A percentile compares a stretch with the other conserved stretches of the same genome.
These are phyloP conservation scores for Eleginops maclovinus DNA, from an alignment of 2,113 vertebrate genomes.

Conservation along the genomic window DNA sequence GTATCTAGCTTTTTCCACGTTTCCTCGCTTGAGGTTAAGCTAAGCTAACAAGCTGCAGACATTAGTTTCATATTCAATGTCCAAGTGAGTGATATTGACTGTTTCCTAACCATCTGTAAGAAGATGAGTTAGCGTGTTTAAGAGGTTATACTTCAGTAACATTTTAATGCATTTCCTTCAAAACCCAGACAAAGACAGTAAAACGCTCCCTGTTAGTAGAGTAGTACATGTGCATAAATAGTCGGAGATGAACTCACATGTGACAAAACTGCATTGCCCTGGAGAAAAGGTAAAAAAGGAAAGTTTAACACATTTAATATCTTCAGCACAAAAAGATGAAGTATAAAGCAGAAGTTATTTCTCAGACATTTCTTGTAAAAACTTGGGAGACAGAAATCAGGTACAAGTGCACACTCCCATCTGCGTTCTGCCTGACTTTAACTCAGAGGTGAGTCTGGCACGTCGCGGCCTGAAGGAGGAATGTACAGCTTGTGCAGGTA, in stretches of 20 bases:
- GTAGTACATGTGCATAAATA: slow-evolving; percentile 9
- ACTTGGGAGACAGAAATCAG: slow-evolving; percentile 8
- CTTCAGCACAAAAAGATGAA: slow-evolving; percentile 6
- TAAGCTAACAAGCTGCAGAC: background rate
- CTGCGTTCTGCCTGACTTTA: slow-evolving; percentile 3
- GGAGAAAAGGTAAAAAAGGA: slow-evolving; percentile 48
- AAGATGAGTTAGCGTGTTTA: background rate
- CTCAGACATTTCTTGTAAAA: slow-evolving; percentile 7
- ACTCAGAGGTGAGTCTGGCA: slow-evolving; percentile 40
- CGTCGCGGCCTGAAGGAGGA: slow-evolving; percentile 70
- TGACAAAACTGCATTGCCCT: slow-evolving; percentile 77
- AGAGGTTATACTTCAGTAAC: background rate
- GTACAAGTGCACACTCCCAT: background rate
- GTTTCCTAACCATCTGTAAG: too few relatives aligned
- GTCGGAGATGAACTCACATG: slow-evolving; percentile 78
- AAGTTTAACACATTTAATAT: slow-evolving; percentile 46
- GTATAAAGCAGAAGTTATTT: background rate
- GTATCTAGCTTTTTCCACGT: background rate
- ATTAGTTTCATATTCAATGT: background rate
- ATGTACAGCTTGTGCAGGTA: slow-evolving; percentile 47
- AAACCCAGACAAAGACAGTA: slow-evolving; percentile 5
- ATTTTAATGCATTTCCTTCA: background rate
- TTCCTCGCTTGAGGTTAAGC: background rate
- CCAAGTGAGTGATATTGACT: background rate
- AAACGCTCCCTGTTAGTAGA: slow-evolving; percentile 51